Conservation (phyloP, 1,140 invertebrate genomes). For the Papilio polytes region DNA sequence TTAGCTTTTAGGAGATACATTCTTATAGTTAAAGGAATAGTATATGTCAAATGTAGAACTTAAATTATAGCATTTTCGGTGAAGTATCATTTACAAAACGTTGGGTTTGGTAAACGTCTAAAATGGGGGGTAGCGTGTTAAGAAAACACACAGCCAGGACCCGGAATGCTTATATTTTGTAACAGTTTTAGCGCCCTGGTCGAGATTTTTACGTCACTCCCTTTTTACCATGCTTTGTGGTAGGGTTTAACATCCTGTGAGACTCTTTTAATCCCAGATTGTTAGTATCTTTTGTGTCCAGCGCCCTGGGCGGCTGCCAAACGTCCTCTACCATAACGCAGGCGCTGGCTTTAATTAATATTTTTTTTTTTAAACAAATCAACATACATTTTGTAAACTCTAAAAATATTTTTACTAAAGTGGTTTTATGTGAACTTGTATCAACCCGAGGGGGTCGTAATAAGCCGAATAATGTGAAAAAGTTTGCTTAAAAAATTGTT, state of each 20-base stretch:
- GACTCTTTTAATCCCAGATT: not conserved
- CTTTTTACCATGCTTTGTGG: no score
- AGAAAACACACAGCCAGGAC: not conserved
- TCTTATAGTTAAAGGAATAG: not conserved
- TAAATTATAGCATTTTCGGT: not conserved
- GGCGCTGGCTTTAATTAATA: no score
- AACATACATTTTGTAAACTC: not conserved
- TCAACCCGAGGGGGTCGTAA: slow-evolving; percentile 4
- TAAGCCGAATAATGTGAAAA: slow-evolving; percentile 14
- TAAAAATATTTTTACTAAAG: not conserved
- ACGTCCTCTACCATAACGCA: no score
- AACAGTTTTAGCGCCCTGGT: no score
- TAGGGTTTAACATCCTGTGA: no score
- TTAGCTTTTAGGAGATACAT: not conserved
- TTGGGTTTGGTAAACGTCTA: not conserved
- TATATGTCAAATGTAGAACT: not conserved
- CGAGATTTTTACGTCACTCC: no score
- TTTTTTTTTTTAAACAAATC: not conserved
- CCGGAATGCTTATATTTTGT: no score
- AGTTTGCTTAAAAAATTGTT: slow-evolving; percentile 18
- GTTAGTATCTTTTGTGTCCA: no score
- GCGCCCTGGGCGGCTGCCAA: no score
- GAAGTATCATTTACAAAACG: not conserved
- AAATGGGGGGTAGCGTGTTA: not conserved
- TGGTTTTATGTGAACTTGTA: slow-evolving; percentile 5